phyloP scores from a whole-genome alignment of 2,888 invertebrate species.

The Deladenus siricidicola region DNA sequence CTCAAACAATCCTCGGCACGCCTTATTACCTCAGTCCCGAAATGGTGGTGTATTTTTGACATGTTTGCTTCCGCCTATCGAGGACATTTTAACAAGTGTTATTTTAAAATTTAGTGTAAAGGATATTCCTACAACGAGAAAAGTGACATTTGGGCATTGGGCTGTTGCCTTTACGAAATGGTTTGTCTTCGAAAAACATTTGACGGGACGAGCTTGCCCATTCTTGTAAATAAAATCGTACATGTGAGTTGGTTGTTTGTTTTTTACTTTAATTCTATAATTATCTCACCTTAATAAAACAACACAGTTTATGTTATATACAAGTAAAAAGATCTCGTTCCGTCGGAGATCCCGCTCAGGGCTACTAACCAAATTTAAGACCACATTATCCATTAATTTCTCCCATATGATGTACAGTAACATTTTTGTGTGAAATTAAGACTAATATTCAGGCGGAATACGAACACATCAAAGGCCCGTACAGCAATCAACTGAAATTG shows the following conservation, averaged over 20 bases:
- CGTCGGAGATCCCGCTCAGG: background rate
- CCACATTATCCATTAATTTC: too few species aligned
- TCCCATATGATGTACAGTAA: too few species aligned
- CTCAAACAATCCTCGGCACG: conserved; percentile 58
- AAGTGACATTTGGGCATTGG: conserved; percentile 70
- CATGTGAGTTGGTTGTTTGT: conserved; percentile 56
- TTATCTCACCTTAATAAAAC: too few species aligned
- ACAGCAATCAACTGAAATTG: conserved; percentile 63
- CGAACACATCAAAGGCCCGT: conserved; percentile 64
- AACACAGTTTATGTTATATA: too few species aligned
- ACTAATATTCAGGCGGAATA: conserved; percentile 65
- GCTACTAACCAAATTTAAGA: background rate
- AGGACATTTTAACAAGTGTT: too few species aligned
- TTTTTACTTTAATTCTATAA: too few species aligned
- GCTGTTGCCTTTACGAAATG: conserved; percentile 71
- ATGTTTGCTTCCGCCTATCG: too few species aligned
- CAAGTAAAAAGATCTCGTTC: too few species aligned
- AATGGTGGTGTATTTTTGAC: conserved; percentile 36
- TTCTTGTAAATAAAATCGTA: conserved; percentile 68
- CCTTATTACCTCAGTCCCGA: conserved; percentile 59
- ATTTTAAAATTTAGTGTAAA: too few species aligned
- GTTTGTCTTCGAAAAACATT: conserved; percentile 67
- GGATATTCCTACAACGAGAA: conserved; percentile 70
- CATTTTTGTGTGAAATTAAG: too few species aligned
- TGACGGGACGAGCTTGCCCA: conserved; percentile 67